Base-by-base conservation (phyloP, 1,140 invertebrate genomes). In the Homarus americanus region DNA sequence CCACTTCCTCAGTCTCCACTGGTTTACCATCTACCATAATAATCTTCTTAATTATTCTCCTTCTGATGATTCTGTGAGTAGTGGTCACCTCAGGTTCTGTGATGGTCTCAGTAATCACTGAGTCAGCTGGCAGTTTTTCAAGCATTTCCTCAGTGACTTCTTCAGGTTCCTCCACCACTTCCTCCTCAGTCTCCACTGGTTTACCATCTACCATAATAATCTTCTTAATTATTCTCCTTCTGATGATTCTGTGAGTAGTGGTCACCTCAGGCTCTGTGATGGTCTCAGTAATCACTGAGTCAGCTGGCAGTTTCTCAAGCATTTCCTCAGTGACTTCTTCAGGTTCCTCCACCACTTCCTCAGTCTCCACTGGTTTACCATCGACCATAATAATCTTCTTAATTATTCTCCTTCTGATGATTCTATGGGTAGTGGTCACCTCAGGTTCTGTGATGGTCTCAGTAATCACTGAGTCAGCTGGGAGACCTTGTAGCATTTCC, bases 131-230 rank as follows among this genome's bases (percentile, higher is more conserved):
- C 32, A 40, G 36, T 4, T 5, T 75, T 72, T 76, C 34, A 1
- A 72, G 28, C 44, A 80, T 80, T 78, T 63, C 69, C 53, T 87
- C 32, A 58, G 58, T 72, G 7, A 72, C 82, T 49, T 85, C 91
- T 73, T 78, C 72, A 28, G 83, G 87, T 73, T 92, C 91, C 38
- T 87, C 87, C 24, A 76, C 76, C 24, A 90, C 75, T 63, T 92
- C 91, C 44, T 88, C 88, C 44, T 88, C 88, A 41, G 91, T 92
- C 82, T 92, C 91, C n/a, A 92, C 82, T n/a, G 91, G 87, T 69
- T 90, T 83, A 53, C 87, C 91, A 82, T 92, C 91, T 34, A 92
- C 83, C 69, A 89, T 84, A 24, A 90, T 66, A 53, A 92, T 86
- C 75, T 90, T 92, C 66, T 85, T 85, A 15, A 85, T 85, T 9